Evolutionary conservation across 2,888 invertebrate species (phyloP).

Genomic region (Epistrophe eligans): DNA sequence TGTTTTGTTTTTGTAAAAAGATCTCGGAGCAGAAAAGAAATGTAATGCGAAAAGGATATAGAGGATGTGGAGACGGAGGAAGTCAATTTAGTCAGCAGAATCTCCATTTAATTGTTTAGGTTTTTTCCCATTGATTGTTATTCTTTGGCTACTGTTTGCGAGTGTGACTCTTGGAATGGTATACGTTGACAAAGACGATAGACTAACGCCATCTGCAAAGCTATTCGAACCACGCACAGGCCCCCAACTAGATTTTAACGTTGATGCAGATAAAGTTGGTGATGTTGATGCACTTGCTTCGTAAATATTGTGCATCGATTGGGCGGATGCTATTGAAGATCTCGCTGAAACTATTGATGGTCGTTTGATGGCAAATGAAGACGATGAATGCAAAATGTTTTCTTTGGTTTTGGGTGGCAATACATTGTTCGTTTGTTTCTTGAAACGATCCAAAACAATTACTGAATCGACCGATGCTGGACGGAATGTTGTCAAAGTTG

Average conservation of each 20-base stretch:
- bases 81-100: slow-evolving; percentile 77
- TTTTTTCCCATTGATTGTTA: slow-evolving; percentile 63
- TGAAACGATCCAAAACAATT: slow-evolving; percentile 64
- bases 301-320: slow-evolving; percentile 81
- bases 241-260: slow-evolving; percentile 83
- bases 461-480: slow-evolving; percentile 53
- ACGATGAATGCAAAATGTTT: slow-evolving; percentile 80
- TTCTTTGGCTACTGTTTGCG: slow-evolving; percentile 54
- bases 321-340: slow-evolving; percentile 79
- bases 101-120: slow-evolving; percentile 43
- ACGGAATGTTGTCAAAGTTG: slow-evolving; percentile 63
- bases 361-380: slow-evolving; percentile 83
- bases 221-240: slow-evolving; percentile 85
- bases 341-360: slow-evolving; percentile 79
- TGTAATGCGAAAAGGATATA: slow-evolving; percentile 54
- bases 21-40: slow-evolving; percentile 46
- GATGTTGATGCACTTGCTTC: slow-evolving; percentile 78
- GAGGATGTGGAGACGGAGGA: slow-evolving; percentile 27
- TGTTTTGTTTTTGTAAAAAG: slow-evolving; percentile 26
- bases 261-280: slow-evolving; percentile 33
- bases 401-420: slow-evolving; percentile 64
- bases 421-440: slow-evolving; percentile 55
- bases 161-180: slow-evolving; percentile 72
- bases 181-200: slow-evolving; percentile 60
- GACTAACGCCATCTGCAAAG: slow-evolving; percentile 68